Conservation (phyloP, 2,888 invertebrate species). For the Neoaliturus tenellus region DNA sequence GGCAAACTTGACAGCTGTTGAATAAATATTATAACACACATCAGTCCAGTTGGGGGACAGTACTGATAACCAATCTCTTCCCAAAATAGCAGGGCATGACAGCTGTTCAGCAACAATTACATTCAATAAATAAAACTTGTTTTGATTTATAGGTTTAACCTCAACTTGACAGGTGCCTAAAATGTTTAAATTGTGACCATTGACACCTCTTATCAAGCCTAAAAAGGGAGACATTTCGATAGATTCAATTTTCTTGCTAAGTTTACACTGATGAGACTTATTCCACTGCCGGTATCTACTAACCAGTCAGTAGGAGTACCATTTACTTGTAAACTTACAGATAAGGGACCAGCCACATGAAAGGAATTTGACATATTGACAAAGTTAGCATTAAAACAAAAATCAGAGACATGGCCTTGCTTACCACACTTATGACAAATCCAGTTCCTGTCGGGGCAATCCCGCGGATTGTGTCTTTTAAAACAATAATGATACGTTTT, state of each 20-base stretch:
- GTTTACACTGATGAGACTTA: neutral
- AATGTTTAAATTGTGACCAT: too few relatives aligned
- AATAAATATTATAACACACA: too few relatives aligned
- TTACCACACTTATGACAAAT: slow-evolving; percentile 8
- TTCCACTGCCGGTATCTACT: slow-evolving; percentile 12
- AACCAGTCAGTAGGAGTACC: neutral
- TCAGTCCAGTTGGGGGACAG: neutral
- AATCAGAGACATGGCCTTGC: neutral
- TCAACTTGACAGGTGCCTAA: too few relatives aligned
- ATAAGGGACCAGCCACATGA: neutral
- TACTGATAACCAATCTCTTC: neutral
- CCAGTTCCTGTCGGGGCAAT: neutral
- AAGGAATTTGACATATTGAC: neutral
- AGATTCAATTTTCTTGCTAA: neutral
- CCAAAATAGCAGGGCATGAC: neutral
- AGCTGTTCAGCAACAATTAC: slow-evolving; percentile 1
- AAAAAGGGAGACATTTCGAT: neutral
- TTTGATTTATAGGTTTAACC: too few relatives aligned
- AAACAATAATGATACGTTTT: neutral
- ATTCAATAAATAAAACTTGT: neutral
- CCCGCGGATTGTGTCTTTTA: neutral
- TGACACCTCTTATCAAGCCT: neutral
- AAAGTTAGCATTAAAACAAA: neutral
- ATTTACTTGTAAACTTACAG: neutral
- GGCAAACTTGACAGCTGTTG: too few relatives aligned